phyloP scores from a whole-genome alignment of 2,113 vertebrate genomes.

The Aegotheles bennettii region DNA sequence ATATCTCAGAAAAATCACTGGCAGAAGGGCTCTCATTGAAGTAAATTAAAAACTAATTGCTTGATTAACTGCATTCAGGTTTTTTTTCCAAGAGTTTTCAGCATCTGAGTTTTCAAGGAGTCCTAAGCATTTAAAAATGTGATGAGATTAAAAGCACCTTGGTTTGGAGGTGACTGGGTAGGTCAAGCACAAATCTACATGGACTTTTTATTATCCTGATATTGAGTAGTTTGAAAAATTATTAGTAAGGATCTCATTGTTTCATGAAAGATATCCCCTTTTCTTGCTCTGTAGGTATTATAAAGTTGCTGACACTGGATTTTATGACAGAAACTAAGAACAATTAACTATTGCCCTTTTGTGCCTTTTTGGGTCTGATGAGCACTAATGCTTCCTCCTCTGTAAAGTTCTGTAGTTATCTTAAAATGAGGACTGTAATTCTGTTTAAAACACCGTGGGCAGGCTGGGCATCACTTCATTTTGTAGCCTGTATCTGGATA shows the following conservation, averaged over 20 bases:
- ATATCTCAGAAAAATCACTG: neutral
- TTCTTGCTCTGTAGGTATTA: neutral
- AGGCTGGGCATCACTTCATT: neutral
- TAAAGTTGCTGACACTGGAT: conserved; percentile 12
- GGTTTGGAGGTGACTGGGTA: neutral
- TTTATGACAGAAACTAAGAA: neutral
- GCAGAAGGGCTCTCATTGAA: neutral
- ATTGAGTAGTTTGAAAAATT: neutral
- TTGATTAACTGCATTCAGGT: neutral
- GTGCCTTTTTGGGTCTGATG: neutral
- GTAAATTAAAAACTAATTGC: neutral
- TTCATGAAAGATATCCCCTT: neutral
- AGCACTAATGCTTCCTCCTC: neutral
- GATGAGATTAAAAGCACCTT: neutral
- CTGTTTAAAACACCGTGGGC: neutral
- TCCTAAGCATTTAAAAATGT: neutral
- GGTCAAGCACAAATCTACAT: neutral
- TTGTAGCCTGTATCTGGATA: neutral
- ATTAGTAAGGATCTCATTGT: neutral
- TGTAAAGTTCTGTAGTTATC: neutral
- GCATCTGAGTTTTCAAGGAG: neutral
- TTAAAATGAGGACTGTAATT: neutral
- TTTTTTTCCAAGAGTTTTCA: neutral
- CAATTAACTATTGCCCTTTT: neutral
- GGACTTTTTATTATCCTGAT: neutral